Evolutionary conservation across 2,113 vertebrate species (phyloP).

Genomic region (Coreoperca whiteheadi): DNA sequence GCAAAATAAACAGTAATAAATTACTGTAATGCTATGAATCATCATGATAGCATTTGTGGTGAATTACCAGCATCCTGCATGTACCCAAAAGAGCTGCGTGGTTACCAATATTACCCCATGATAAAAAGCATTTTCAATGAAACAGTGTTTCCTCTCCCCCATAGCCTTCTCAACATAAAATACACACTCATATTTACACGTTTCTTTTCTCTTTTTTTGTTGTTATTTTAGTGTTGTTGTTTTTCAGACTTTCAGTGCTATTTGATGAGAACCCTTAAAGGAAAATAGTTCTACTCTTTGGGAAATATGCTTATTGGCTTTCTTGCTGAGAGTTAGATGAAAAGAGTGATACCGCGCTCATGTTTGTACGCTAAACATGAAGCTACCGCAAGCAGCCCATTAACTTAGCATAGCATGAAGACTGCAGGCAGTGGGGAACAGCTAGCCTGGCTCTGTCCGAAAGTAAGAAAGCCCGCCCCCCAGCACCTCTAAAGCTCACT

Average conservation of each 20-base stretch:
- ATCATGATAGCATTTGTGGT: neutral
- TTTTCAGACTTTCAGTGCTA: neutral
- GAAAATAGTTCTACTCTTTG: too few relatives aligned
- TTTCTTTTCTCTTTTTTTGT: neutral
- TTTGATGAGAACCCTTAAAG: too few relatives aligned
- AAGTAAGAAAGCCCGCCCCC: neutral
- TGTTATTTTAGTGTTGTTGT: neutral
- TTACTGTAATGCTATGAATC: neutral
- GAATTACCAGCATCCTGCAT: neutral
- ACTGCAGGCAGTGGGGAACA: neutral
- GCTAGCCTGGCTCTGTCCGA: neutral
- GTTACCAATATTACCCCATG: neutral
- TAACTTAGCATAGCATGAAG: neutral
- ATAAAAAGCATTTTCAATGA: neutral
- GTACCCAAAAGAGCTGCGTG: neutral
- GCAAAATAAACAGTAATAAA: neutral
- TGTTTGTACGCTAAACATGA: neutral
- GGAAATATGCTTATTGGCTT: too few relatives aligned
- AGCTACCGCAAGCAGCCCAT: neutral
- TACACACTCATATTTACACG: neutral
- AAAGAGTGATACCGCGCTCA: too few relatives aligned
- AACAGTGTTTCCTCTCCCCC: neutral
- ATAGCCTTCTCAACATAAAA: neutral
- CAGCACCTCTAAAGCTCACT: neutral
- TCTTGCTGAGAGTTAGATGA: too few relatives aligned